Evolutionary conservation across 2,113 vertebrate species (phyloP), one percentile per base, ranked within the genome.

Genomic region (Antechinus flavipes): DNA sequence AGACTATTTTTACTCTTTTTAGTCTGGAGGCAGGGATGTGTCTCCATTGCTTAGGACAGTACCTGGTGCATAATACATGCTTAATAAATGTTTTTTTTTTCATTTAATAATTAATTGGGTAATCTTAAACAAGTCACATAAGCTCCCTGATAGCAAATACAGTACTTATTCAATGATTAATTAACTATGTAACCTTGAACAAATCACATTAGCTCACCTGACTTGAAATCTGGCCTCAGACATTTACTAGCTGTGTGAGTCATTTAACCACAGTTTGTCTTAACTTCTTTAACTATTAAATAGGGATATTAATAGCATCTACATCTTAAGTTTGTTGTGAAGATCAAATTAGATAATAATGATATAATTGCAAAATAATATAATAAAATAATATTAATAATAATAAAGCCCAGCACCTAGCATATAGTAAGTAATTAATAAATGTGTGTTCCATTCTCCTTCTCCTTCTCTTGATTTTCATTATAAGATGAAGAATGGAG

Each of bases 1-100:
- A 30, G 30, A 68, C 61, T n/a, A 35, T 35, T 35, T 68, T 35
- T 68, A 68, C 30, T 16, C 27, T 61, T 35, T 61, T 61, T 2
- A 16, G 16, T 0, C 5, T 4, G 16, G 5, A n/a, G 14, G 8
- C 10, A 58, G 35, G 30, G 3, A 30, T 4, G 8, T 42, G n/a
- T 76, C 16, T 76, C 5, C 16, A 68, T 68, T 68, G 30, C 61
- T 61, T 61, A 58, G 26, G 27, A 30, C 58, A 42, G 14, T 76
- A 4, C 35, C 35, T 76, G 6, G 6, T 8, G 35, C 35, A 76
- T 42, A 76, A 16, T 42, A 19, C n/a, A 3, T 35, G 61, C 61
- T 35, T 30, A 68, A 68, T 35, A 68, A 68, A 68, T 68, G 3
- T 1, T 68, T 76, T n/a, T 1, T 68, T 76, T n/a, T 76, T 22